Base-by-base conservation (phyloP, 1,140 invertebrate genomes). In the Orchestia grillus region DNA sequence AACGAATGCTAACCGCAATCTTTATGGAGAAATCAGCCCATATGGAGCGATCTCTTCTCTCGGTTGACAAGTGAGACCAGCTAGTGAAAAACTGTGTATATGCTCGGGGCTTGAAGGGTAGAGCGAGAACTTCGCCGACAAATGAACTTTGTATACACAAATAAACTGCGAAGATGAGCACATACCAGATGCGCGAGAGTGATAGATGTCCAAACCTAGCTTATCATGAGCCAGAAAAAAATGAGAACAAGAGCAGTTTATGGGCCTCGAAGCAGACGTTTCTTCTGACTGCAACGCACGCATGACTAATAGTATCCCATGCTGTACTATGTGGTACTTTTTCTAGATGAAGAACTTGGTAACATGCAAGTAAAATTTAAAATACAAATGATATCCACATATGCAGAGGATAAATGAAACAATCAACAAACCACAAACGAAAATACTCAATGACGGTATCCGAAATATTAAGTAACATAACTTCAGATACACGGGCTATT, bases 111-210 rank as follows among this genome's bases (percentile, higher is more conserved):
- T 77, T 77, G 62, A 91, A 36, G 88, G 41, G 44, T 42, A 36
- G 88, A 42, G 88, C 88, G 23, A 91, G 44, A 43, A 91, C 19
- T 42, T 91, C 41, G 8, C 88, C 44, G 88, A 91, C 88, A 91
- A 91, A 91, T 91, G 88, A 91, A 91, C 41, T 91, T 91, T 91
- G 88, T 91, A 91, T 91, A 91, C 88, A 77, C 62, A 91, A 91
- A 91, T 91, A 44, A 43, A 43, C 41, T 44, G 44, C 42, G 88
- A 91, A 91, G 41, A 44, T 44, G 88, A 91, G 88, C 88, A 91
- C 62, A 77, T 77, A 77, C 62, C 62, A 77, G 62, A 77, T 77
- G 62, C 62, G 62, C 62, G 62, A 77, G 62, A 77, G 62, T 77
- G 62, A 77, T 77, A 77, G 62, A 77, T 77, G 62, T 77, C 62